Conservation (phyloP, 2,888 invertebrate genomes). For the Apantesis nais region DNA sequence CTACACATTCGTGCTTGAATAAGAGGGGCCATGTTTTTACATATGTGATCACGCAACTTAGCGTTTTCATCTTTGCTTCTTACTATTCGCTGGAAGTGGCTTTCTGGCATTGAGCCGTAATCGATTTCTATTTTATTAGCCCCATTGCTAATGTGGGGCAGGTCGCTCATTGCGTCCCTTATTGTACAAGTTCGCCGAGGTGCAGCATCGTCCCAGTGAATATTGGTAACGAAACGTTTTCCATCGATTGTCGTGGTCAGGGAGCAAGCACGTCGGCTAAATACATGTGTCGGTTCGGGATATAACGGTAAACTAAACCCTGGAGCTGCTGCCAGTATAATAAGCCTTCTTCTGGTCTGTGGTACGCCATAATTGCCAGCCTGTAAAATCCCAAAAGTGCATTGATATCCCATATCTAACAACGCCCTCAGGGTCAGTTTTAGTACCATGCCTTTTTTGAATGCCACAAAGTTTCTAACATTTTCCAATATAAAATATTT, state of each 20-base stretch:
- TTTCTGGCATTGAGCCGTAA: constrained; percentile 89
- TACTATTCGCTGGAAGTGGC: constrained; percentile 91
- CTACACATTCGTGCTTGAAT: constrained; percentile 91
- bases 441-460: constrained; percentile 92
- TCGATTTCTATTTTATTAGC: constrained; percentile 88
- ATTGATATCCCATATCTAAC: constrained; percentile 94
- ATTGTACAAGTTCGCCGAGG: constrained; percentile 92
- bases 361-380: constrained; percentile 95
- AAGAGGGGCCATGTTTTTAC: constrained; percentile 93
- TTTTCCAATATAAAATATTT: constrained; percentile 94
- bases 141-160: constrained; percentile 91
- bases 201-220: constrained; percentile 88
- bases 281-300: constrained; percentile 93
- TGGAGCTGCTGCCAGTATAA: constrained; percentile 93
- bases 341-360: constrained; percentile 91
- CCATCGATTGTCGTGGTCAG: constrained; percentile 77
- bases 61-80: constrained; percentile 85
- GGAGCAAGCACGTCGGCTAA: constrained; percentile 89
- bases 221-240: constrained; percentile 81
- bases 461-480: constrained; percentile 94
- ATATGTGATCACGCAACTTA: constrained; percentile 90
- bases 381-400: constrained; percentile 93
- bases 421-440: constrained; percentile 92
- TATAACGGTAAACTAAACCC: constrained; percentile 90
- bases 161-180: constrained; percentile 93